Evolutionary conservation across 2,888 invertebrate species (phyloP).

Genomic region (Lottia scabra): DNA sequence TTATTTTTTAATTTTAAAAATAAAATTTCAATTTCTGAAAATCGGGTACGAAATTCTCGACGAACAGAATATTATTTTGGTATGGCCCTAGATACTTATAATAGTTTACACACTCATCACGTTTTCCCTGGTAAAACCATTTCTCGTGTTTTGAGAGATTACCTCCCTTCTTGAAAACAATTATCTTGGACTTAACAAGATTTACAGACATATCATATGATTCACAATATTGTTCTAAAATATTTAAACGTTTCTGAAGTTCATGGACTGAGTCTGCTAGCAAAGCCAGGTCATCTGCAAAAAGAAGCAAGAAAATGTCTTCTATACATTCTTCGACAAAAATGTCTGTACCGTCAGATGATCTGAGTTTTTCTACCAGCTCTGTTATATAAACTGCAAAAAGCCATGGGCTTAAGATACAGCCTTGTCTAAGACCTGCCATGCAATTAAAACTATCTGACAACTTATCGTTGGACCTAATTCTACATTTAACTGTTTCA

Average conservation of each 20-base stretch:
- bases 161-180: neutral
- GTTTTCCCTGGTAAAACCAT: neutral
- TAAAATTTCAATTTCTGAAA: no score
- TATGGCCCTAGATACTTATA: neutral
- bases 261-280: neutral
- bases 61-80: no score
- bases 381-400: neutral
- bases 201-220: neutral
- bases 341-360: neutral
- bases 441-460: neutral
- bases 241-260: neutral
- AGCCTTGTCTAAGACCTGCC: neutral
- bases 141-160: neutral
- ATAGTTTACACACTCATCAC: neutral
- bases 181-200: neutral
- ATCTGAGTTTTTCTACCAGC: neutral
- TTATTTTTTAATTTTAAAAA: no score
- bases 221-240: conserved; percentile 1
- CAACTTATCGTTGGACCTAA: neutral
- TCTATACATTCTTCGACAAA: neutral
- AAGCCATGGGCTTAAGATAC: neutral
- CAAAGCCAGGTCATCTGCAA: neutral
- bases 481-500: neutral
- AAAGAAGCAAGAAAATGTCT: neutral
- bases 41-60: no score